phyloP scores from a whole-genome alignment of 2,797 vertebrate species.

The Oceanodroma leucorhoa region DNA sequence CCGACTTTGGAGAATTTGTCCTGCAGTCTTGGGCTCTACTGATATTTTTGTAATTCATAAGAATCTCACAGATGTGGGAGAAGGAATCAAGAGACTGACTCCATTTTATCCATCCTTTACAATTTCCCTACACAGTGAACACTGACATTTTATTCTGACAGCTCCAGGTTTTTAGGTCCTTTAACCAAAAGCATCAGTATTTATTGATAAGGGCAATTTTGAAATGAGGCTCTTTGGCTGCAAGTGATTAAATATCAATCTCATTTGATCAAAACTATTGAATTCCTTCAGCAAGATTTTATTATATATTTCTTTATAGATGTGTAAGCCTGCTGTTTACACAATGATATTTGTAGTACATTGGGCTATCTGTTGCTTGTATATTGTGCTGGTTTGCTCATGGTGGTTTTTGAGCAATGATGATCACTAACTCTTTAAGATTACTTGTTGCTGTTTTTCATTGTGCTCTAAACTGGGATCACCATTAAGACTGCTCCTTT shows the following conservation, averaged over 20 bases:
- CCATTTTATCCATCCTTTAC: neutral
- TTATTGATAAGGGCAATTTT: conserved; percentile 25
- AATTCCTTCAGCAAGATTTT: neutral
- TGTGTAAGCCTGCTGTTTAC: neutral
- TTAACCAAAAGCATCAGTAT: neutral
- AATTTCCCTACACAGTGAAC: neutral
- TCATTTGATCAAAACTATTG: neutral
- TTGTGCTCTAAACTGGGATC: neutral
- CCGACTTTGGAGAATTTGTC: neutral
- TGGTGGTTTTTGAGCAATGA: neutral
- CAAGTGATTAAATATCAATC: conserved; percentile 21
- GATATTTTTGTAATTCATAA: neutral
- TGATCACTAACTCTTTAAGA: neutral
- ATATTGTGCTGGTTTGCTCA: neutral
- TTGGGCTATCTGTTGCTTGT: neutral
- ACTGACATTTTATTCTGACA: neutral
- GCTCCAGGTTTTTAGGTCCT: neutral
- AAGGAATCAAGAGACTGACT: neutral
- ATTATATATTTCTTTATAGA: neutral
- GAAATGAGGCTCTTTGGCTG: conserved; percentile 1
- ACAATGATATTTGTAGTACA: neutral
- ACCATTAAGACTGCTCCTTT: neutral
- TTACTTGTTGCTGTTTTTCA: neutral
- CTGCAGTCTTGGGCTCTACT: neutral
- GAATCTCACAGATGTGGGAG: neutral